Conservation (phyloP, 2,113 vertebrate species). For the Xiphorhynchus elegans region DNA sequence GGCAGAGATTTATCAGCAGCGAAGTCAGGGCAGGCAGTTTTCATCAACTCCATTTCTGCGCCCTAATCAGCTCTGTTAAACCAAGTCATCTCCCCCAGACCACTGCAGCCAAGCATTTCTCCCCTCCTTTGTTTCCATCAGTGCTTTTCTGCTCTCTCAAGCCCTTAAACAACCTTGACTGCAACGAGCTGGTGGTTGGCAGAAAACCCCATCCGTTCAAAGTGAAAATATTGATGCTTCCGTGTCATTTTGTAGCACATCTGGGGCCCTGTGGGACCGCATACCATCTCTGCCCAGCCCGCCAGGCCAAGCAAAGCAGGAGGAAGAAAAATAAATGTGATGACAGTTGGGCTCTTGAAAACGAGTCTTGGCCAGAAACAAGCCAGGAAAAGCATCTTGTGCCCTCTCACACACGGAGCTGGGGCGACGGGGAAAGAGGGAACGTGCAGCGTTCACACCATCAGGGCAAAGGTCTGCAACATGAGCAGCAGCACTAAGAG, state of each 20-base stretch:
- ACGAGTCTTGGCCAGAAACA: constrained; percentile 12
- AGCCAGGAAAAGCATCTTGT: neutral
- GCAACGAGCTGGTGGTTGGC: neutral
- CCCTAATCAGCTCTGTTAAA: neutral
- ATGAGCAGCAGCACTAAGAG: neutral
- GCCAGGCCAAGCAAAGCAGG: neutral
- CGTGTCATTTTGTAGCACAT: neutral
- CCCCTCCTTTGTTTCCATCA: neutral
- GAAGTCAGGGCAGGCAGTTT: neutral
- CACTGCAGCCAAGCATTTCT: neutral
- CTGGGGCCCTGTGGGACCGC: neutral
- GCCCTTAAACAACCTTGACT: constrained; percentile 13
- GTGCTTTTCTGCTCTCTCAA: neutral
- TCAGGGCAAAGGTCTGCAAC: constrained; percentile 42
- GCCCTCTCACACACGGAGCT: accelerated
- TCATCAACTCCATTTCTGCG: neutral
- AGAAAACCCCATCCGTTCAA: neutral
- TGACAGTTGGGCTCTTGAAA: constrained; percentile 31
- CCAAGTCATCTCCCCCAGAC: neutral
- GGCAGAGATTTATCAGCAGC: neutral
- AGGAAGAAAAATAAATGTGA: constrained; percentile 50
- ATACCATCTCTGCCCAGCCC: constrained; percentile 6
- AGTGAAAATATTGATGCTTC: neutral
- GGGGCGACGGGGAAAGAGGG: accelerated
- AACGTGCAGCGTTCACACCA: neutral